A percentile compares a stretch with the other conserved stretches of the same genome.
Conservation (phyloP, 2,797 vertebrate species). For the Acanthurus lineatus region DNA sequence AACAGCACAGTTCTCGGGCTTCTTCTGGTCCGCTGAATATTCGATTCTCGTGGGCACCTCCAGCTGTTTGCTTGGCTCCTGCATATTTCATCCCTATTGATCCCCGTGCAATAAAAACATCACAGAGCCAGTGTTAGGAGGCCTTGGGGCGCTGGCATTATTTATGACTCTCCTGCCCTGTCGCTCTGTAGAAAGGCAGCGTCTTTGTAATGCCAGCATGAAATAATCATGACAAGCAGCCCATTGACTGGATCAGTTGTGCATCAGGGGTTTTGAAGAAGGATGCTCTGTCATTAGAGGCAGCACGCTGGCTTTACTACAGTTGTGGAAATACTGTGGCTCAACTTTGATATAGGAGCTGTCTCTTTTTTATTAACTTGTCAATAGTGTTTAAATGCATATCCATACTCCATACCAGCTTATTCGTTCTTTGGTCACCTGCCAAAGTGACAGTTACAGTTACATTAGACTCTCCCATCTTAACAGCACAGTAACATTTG, state of each 20-base stretch:
- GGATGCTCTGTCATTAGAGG: conserved; percentile 36
- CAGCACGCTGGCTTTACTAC: neutral
- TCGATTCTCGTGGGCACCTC: conserved; percentile 32
- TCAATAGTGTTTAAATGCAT: neutral
- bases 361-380: conserved; percentile 10
- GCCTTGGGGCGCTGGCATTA: conserved; percentile 51
- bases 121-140: conserved; percentile 32
- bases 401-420: neutral
- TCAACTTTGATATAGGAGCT: neutral
- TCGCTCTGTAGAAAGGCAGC: conserved; percentile 26
- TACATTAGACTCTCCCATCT: neutral
- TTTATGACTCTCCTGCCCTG: conserved; percentile 57
- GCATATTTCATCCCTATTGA: conserved; percentile 76
- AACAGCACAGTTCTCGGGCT: conserved; percentile 5
- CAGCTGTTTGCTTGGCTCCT: conserved; percentile 64
- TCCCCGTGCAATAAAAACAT: conserved; percentile 67
- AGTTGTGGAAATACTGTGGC: neutral
- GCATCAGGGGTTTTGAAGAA: conserved; percentile 21
- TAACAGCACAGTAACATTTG: neutral
- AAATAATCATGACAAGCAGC: conserved; percentile 65
- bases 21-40: conserved; percentile 7
- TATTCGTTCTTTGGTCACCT: neutral
- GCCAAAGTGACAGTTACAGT: neutral
- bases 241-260: conserved; percentile 38
- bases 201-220: conserved; percentile 56